These are phyloP conservation scores for Alectoris magna DNA, from an alignment of 2,797 vertebrate species.

Conservation along the genomic window DNA sequence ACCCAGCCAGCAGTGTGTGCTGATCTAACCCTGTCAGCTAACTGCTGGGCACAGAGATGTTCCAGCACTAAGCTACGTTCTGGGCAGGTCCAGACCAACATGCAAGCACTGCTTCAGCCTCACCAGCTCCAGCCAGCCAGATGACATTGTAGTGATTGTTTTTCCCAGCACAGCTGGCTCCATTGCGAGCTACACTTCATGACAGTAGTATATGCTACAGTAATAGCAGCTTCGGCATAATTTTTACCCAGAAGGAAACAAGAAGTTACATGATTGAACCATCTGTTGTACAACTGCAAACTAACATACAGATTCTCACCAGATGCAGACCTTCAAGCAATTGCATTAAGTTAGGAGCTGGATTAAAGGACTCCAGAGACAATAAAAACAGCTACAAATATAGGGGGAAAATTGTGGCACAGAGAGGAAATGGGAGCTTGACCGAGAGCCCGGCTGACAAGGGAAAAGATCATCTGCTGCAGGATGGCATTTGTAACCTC, in stretches of 20 bases:
- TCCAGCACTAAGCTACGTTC: not conserved
- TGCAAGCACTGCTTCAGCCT: not conserved
- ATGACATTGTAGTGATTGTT: conserved; percentile 47
- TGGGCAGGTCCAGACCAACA: not conserved
- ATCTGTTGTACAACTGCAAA: not conserved
- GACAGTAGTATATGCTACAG: conserved; percentile 52
- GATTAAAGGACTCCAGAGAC: not conserved
- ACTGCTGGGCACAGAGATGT: not conserved
- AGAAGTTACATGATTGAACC: not conserved
- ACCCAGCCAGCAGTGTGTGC: not conserved
- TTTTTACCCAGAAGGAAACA: conserved; percentile 45
- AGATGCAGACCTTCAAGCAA: conserved; percentile 18
- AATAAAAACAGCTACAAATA: not conserved
- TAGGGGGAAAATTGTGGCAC: not conserved
- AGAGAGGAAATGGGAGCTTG: not conserved
- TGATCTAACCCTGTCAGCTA: not conserved
- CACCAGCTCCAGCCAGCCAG: not conserved
- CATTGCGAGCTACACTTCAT: not conserved
- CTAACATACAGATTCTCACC: not conserved
- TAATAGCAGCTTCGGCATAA: conserved; percentile 50
- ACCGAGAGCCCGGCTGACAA: not conserved
- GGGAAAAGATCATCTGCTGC: not conserved
- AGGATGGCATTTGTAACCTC: not conserved
- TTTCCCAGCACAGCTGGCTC: conserved; percentile 44
- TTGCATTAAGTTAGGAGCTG: not conserved